phyloP scores from a whole-genome alignment of 2,797 vertebrate species.

The Mus spretus region DNA sequence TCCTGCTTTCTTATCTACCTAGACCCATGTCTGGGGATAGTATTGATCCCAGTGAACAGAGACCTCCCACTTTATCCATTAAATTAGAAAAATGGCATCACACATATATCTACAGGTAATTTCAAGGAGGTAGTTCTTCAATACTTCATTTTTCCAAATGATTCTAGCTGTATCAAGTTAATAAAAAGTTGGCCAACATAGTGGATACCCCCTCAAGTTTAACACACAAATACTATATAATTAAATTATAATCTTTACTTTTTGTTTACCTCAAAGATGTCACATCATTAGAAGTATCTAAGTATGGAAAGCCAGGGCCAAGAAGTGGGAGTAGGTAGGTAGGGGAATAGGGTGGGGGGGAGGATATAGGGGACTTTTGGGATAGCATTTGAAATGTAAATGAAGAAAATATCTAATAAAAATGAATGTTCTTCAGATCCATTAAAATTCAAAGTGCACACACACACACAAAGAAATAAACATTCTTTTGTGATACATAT shows the following conservation, averaged over 20 bases:
- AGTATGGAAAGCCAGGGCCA: background rate
- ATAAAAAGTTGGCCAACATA: background rate
- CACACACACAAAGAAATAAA: no score
- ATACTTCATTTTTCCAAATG: background rate
- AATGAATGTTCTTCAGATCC: no score
- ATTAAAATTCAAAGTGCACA: no score
- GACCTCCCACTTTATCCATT: background rate
- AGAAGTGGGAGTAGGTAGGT: no score
- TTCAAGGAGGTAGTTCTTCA: background rate
- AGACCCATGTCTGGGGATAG: background rate
- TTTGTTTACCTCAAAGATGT: background rate
- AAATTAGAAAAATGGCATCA: background rate
- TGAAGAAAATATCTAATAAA: no score
- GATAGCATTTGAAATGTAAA: no score
- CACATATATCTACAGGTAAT: background rate
- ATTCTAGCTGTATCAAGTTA: background rate
- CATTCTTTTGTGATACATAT: no score
- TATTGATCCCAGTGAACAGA: rapidly evolving
- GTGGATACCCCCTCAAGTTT: background rate
- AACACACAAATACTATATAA: background rate
- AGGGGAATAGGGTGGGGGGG: no score
- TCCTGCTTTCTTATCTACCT: background rate
- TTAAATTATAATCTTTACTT: background rate
- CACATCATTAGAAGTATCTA: background rate
- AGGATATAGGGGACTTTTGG: no score